Percentiles rank a stretch among this genome's conserved stretches.
Conservation (phyloP, 2,797 vertebrate species). For the Coendou prehensilis region DNA sequence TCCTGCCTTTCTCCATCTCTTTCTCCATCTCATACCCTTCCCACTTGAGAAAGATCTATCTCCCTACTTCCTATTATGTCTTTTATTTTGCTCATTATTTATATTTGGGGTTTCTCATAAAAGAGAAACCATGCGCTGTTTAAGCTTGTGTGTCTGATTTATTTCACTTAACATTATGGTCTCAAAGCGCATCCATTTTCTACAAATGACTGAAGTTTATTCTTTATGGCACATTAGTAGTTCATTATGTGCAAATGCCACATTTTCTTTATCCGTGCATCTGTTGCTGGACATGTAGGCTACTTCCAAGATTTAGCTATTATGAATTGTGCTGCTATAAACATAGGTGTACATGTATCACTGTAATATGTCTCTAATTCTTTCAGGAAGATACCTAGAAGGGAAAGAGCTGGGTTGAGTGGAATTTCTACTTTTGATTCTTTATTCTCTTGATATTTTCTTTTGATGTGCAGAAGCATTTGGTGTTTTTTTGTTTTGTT, state of each 20-base stretch:
- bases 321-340: not conserved
- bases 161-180: not conserved
- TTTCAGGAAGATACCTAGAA: not conserved
- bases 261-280: not conserved
- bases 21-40: not conserved
- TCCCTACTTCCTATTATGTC: not conserved
- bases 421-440: not conserved
- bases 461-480: not conserved
- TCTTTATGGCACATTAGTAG: not conserved
- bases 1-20: not conserved
- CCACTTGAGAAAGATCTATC: not conserved
- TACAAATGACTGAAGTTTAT: not conserved
- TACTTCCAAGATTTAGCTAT: not conserved
- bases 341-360: not conserved
- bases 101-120: not conserved
- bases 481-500: not conserved
- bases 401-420: not conserved
- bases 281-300: not conserved
- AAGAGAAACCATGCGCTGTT: not conserved
- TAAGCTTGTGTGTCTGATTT: not conserved
- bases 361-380: not conserved
- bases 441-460: not conserved
- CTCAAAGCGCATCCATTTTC: not conserved
- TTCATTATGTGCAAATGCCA: not conserved
- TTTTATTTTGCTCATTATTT: not conserved